These are phyloP conservation scores for Eupsilia transversa DNA, from an alignment of 2,888 invertebrate genomes.

Conservation along the genomic window DNA sequence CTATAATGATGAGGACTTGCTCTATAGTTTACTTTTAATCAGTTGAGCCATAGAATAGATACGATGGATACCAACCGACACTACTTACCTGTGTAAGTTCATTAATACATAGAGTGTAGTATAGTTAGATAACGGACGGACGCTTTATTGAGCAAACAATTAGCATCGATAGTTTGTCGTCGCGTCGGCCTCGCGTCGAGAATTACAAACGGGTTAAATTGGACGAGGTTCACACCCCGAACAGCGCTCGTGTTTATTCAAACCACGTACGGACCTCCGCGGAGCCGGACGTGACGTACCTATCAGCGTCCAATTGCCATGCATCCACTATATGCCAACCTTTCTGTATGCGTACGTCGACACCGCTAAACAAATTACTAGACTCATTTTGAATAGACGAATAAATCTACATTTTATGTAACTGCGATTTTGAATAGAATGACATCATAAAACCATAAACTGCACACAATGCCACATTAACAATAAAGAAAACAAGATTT, in stretches of 20 bases:
- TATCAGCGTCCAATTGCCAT: conserved; percentile 72
- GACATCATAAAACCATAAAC: conserved; percentile 45
- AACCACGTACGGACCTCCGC: conserved; percentile 84
- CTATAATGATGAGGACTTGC: not conserved
- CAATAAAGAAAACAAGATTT: conserved; percentile 54
- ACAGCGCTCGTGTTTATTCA: conserved; percentile 75
- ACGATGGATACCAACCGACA: not conserved
- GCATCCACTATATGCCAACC: conserved; percentile 66
- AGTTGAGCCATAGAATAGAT: not conserved
- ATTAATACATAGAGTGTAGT: conserved; percentile 24
- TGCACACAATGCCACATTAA: conserved; percentile 53
- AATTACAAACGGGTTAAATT: conserved; percentile 73
- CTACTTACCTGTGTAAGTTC: conserved; percentile 29
- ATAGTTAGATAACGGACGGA: conserved; percentile 39
- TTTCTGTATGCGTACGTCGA: conserved; percentile 64
- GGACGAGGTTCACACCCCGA: conserved; percentile 73
- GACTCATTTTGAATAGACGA: conserved; percentile 51
- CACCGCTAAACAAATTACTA: conserved; percentile 64
- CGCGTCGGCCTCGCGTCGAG: conserved; percentile 50
- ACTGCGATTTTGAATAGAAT: conserved; percentile 37
- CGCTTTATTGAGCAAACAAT: conserved; percentile 59
- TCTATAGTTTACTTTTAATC: not conserved
- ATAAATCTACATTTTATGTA: conserved; percentile 58
- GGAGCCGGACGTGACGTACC: conserved; percentile 82
- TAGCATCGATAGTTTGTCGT: conserved; percentile 55